A percentile compares a stretch with the other conserved stretches of the same genome.
phyloP scores from a whole-genome alignment of 2,888 invertebrate genomes.

The Merodon equestris region DNA sequence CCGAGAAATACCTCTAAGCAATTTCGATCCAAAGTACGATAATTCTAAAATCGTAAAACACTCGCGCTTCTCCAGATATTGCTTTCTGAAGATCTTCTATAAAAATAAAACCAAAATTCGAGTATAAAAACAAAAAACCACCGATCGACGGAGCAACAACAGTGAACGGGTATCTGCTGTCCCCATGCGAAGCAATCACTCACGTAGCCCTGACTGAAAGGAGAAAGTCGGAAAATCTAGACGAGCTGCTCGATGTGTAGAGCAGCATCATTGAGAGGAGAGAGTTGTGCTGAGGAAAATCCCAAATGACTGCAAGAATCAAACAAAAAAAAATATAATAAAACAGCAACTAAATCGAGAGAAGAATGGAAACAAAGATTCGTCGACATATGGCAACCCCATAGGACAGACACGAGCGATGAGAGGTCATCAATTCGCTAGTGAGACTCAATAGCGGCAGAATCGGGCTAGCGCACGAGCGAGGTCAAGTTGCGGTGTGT shows the following conservation, averaged over 20 bases:
- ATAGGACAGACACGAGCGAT: conserved; percentile 15
- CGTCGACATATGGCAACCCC: conserved; percentile 64
- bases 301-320: too few relatives aligned
- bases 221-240: conserved; percentile 57
- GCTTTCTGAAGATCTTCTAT: conserved; percentile 19
- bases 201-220: conserved; percentile 62
- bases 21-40: not conserved
- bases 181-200: conserved; percentile 63
- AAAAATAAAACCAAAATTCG: conserved; percentile 6
- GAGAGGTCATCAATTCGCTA: too few relatives aligned
- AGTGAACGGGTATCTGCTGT: conserved; percentile 29
- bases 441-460: too few relatives aligned
- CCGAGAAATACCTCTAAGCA: not conserved
- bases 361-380: conserved; percentile 19
- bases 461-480: too few relatives aligned
- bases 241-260: conserved; percentile 23
- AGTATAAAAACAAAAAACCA: conserved; percentile 10
- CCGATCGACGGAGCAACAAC: conserved; percentile 19
- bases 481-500: too few relatives aligned
- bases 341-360: conserved; percentile 39
- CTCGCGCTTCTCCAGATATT: conserved; percentile 28
- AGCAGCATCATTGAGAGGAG: not conserved
- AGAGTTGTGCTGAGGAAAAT: too few relatives aligned
- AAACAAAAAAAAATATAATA: not conserved
- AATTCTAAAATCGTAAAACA: conserved; percentile 18